phyloP scores from a whole-genome alignment of 2,888 invertebrate genomes.

The Pterobdella sp. region DNA sequence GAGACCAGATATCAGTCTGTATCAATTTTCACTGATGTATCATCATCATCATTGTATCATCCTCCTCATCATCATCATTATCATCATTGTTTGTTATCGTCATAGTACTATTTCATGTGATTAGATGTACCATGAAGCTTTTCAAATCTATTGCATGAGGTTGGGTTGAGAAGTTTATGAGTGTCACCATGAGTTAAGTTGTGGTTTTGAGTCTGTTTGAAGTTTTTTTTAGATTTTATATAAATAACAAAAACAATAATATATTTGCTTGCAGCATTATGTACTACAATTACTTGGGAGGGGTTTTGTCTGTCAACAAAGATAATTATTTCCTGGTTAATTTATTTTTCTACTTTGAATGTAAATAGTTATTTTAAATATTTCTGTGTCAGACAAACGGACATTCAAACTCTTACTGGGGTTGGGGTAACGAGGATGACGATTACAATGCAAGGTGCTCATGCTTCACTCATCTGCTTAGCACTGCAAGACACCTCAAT shows the following conservation, averaged over 20 bases:
- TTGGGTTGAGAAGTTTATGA: background rate
- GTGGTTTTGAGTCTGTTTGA: background rate
- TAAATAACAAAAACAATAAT: background rate
- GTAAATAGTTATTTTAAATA: background rate
- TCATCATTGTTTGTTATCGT: too few relatives aligned
- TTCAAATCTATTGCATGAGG: too few relatives aligned
- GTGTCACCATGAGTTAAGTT: background rate
- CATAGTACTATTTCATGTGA: too few relatives aligned
- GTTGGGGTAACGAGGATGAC: constrained; percentile 50
- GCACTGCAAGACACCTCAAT: too few relatives aligned
- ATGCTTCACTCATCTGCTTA: background rate
- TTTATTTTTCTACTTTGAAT: background rate
- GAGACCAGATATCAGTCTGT: constrained; percentile 53
- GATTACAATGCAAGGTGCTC: constrained; percentile 45
- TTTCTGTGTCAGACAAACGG: constrained; percentile 51
- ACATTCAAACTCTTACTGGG: constrained; percentile 54
- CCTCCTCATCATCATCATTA: background rate
- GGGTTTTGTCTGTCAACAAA: constrained; percentile 51
- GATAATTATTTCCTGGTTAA: constrained; percentile 47
- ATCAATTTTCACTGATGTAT: background rate
- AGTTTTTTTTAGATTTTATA: background rate
- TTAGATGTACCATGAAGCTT: too few relatives aligned
- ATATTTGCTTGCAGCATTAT: constrained; percentile 45
- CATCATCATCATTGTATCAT: background rate
- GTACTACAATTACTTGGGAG: constrained; percentile 53